Conservation (phyloP, 2,113 vertebrate genomes). For the Naja naja region DNA sequence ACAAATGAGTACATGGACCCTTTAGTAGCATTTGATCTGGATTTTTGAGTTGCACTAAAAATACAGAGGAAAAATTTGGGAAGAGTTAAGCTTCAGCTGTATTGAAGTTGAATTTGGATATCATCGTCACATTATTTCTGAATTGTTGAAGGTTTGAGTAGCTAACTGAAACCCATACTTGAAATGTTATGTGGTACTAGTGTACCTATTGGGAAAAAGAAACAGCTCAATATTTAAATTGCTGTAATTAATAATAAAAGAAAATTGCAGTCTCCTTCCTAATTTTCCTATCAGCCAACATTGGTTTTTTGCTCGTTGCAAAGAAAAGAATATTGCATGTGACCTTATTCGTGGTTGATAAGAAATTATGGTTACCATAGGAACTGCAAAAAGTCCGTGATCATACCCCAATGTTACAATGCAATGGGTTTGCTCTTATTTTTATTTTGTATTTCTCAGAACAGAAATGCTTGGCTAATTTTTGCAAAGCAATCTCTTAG, state of each 20-base stretch:
- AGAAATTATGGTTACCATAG: conserved; percentile 69
- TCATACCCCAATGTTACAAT: conserved; percentile 61
- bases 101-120: neutral
- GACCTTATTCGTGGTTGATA: conserved; percentile 60
- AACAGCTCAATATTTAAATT: conserved; percentile 24
- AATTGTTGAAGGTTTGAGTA: neutral
- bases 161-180: neutral
- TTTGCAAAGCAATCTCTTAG: neutral
- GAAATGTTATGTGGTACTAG: neutral
- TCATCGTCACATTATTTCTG: neutral
- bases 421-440: conserved; percentile 65
- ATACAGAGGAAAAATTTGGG: neutral
- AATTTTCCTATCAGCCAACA: conserved; percentile 46
- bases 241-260: conserved; percentile 19
- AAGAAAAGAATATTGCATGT: conserved; percentile 43
- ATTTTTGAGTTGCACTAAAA: neutral
- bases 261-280: conserved; percentile 29
- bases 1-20: neutral
- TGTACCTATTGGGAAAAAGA: neutral
- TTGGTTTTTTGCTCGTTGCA: conserved; percentile 36
- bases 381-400: conserved; percentile 64
- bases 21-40: neutral
- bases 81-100: neutral
- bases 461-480: conserved; percentile 49
- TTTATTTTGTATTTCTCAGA: conserved; percentile 16